phyloP scores from a whole-genome alignment of 2,888 invertebrate genomes.

The Pimpla rufipes region DNA sequence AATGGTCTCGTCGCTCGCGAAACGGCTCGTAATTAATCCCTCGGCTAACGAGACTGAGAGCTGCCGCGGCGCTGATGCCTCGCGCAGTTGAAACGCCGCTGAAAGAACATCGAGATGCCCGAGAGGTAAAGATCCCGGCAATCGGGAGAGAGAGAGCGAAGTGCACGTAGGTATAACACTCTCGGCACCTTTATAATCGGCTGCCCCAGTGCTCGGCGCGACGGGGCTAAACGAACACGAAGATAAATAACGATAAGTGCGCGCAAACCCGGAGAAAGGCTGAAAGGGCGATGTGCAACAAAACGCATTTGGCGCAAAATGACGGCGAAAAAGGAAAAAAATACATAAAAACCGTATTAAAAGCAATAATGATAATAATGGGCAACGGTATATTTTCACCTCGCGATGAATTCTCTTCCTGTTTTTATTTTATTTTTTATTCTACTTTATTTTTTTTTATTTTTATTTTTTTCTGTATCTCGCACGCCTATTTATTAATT shows the following conservation, averaged over 20 bases:
- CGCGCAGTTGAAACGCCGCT: conserved; percentile 24
- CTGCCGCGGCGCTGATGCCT: conserved; percentile 40
- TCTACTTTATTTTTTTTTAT: no score
- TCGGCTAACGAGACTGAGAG: conserved; percentile 76
- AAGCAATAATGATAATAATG: conserved; percentile 26
- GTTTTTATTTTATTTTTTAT: no score
- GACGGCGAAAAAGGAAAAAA: conserved; percentile 5
- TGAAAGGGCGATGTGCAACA: conserved; percentile 1
- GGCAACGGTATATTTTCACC: conserved; percentile 39
- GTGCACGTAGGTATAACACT: conserved; percentile 25
- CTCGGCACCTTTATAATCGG: conserved; percentile 50
- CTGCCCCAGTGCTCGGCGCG: conserved; percentile 19
- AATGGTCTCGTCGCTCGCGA: conserved; percentile 79
- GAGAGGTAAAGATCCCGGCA: conserved; percentile 41
- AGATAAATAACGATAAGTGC: conserved; percentile 54
- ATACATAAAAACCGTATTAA: background rate
- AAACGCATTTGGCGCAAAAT: background rate
- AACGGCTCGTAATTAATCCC: conserved; percentile 81
- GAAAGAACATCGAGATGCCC: conserved; percentile 28
- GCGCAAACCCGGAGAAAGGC: background rate
- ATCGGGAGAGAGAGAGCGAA: conserved; percentile 20
- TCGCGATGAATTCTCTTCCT: conserved; percentile 30
- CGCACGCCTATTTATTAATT: background rate
- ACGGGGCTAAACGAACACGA: conserved; percentile 28
- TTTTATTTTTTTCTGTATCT: no score